Percentiles rank a stretch among this genome's conserved stretches.
Evolutionary conservation across 30 jellyfish, hydroid and myxozoan species (phyloP).

Genomic region (Rhopilema esculentum): DNA sequence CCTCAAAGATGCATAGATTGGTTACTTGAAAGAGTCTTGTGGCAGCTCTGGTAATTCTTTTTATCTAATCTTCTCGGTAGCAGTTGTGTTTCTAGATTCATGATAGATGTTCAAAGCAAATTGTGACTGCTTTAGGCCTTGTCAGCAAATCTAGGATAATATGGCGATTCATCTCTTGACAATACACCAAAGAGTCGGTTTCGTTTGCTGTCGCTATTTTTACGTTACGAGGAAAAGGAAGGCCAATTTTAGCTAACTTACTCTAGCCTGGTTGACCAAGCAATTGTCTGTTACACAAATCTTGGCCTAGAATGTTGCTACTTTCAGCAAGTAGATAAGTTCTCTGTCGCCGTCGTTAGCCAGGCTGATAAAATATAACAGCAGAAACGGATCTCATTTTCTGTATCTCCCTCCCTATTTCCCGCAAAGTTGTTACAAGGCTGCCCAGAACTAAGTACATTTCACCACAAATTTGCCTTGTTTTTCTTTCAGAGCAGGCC

Average conservation of each 20-base stretch:
- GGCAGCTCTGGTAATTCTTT: not conserved
- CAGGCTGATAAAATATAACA: not conserved
- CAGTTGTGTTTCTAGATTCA: not conserved
- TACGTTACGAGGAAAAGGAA: constrained; percentile 27
- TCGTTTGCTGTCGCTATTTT: constrained; percentile 50
- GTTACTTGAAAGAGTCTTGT: not conserved
- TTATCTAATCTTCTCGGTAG: not conserved
- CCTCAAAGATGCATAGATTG: not conserved
- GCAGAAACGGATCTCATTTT: not conserved
- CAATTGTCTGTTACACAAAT: constrained; percentile 28
- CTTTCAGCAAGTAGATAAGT: constrained; percentile 7
- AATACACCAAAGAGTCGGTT: constrained; percentile 39
- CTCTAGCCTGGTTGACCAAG: constrained; percentile 35
- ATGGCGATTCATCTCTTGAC: constrained; percentile 44
- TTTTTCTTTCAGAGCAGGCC: not conserved
- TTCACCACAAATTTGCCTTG: not conserved
- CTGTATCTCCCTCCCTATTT: not conserved
- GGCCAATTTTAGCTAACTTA: constrained; percentile 11
- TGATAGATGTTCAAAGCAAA: constrained; percentile 25
- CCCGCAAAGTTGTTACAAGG: not conserved
- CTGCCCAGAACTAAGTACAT: not conserved
- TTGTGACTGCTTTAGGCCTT: constrained; percentile 30
- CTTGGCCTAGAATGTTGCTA: constrained; percentile 10
- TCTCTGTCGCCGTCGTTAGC: constrained; percentile 16
- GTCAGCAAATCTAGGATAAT: constrained; percentile 41